These are phyloP conservation scores for Oligia strigilis DNA, from an alignment of 2,888 invertebrate genomes.

Conservation along the genomic window DNA sequence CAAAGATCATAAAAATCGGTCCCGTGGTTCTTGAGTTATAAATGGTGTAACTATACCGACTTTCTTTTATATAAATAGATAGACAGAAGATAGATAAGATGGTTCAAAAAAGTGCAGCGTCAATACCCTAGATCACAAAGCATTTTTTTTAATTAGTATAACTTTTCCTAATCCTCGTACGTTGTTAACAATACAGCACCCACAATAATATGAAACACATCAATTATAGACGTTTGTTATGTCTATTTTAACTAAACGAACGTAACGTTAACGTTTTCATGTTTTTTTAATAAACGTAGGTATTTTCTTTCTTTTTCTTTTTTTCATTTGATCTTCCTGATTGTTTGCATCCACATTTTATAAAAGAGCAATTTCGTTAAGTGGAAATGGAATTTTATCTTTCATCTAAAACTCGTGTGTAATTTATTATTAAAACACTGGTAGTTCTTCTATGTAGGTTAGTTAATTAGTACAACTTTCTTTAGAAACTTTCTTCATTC, in stretches of 20 bases:
- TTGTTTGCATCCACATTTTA: constrained; percentile 33
- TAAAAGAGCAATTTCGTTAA: constrained; percentile 17
- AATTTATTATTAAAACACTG: neutral
- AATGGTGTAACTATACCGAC: too few relatives aligned
- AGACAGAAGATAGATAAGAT: too few relatives aligned
- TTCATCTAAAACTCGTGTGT: neutral
- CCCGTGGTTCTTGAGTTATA: too few relatives aligned
- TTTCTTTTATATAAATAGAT: too few relatives aligned
- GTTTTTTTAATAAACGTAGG: too few relatives aligned
- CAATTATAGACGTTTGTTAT: constrained; percentile 13
- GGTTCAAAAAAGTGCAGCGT: neutral
- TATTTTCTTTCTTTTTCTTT: too few relatives aligned
- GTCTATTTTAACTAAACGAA: neutral
- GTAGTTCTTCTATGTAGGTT: neutral
- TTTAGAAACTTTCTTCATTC: constrained; percentile 26
- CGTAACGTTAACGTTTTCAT: too few relatives aligned
- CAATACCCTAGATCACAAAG: neutral
- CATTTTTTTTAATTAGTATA: neutral
- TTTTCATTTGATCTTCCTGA: constrained; percentile 34
- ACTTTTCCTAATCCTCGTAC: neutral
- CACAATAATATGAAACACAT: constrained; percentile 16
- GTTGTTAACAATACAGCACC: neutral
- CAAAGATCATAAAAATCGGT: too few relatives aligned
- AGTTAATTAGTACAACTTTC: neutral
- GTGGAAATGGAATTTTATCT: constrained; percentile 24